phyloP scores from a whole-genome alignment of 2,113 vertebrate species.

The Myrmecophaga tridactyla region DNA sequence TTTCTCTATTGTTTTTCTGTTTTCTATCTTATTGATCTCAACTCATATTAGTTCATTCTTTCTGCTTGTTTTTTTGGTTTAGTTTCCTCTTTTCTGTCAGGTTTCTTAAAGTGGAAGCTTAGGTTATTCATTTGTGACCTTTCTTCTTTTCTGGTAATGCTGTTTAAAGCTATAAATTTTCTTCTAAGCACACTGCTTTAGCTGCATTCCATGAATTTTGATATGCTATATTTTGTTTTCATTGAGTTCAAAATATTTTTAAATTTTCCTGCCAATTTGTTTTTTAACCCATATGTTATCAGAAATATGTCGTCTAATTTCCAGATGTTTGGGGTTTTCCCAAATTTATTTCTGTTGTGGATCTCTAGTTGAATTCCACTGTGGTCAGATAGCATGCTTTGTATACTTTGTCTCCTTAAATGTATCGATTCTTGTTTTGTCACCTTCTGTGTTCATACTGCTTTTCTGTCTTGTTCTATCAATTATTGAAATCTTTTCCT shows the following conservation, averaged over 20 bases:
- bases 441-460: too few species aligned
- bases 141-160: neutral
- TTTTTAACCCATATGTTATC: neutral
- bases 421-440: neutral
- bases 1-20: neutral
- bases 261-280: neutral
- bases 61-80: neutral
- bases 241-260: neutral
- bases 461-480: neutral
- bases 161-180: neutral
- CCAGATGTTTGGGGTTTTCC: neutral
- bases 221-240: neutral
- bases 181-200: neutral
- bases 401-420: conserved; percentile 4
- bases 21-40: neutral
- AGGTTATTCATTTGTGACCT: neutral
- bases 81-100: neutral
- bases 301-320: neutral
- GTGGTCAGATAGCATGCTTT: too few species aligned
- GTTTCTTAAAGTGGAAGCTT: neutral
- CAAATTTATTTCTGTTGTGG: neutral
- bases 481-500: neutral
- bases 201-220: neutral
- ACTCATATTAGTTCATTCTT: neutral
- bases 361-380: neutral